Percentiles rank a stretch among this genome's conserved stretches.
phyloP scores from a whole-genome alignment of 2,113 vertebrate species.

The Cyanoramphus novaezelandiae region DNA sequence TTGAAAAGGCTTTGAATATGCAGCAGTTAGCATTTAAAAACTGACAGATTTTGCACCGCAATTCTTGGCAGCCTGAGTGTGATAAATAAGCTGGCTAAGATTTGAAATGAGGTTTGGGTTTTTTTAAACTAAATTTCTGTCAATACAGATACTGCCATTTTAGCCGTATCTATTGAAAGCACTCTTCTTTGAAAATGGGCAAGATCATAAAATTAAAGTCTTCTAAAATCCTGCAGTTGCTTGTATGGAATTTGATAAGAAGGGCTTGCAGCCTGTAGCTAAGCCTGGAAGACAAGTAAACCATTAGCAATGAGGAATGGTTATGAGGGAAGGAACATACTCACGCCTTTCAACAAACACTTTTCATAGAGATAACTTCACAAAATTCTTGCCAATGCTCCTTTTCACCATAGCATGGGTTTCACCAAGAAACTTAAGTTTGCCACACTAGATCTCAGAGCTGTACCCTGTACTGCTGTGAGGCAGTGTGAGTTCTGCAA shows the following conservation, averaged over 20 bases:
- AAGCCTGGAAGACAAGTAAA: background rate
- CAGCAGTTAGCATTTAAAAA: background rate
- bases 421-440: background rate
- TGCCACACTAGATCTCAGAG: background rate
- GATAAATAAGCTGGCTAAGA: background rate
- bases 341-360: background rate
- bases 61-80: background rate
- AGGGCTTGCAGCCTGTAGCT: background rate
- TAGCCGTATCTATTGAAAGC: background rate
- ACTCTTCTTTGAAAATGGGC: background rate
- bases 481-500: background rate
- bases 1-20: conserved; percentile 10
- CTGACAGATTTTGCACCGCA: conserved; percentile 20
- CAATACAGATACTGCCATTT: background rate
- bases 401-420: background rate
- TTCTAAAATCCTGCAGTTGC: background rate
- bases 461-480: background rate
- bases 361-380: background rate
- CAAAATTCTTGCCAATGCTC: background rate
- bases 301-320: background rate
- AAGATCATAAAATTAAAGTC: background rate
- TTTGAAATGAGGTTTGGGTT: background rate
- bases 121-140: background rate
- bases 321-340: background rate
- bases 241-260: background rate